Base-by-base conservation (phyloP, 2,797 vertebrate species). In the Bradypus variegatus region DNA sequence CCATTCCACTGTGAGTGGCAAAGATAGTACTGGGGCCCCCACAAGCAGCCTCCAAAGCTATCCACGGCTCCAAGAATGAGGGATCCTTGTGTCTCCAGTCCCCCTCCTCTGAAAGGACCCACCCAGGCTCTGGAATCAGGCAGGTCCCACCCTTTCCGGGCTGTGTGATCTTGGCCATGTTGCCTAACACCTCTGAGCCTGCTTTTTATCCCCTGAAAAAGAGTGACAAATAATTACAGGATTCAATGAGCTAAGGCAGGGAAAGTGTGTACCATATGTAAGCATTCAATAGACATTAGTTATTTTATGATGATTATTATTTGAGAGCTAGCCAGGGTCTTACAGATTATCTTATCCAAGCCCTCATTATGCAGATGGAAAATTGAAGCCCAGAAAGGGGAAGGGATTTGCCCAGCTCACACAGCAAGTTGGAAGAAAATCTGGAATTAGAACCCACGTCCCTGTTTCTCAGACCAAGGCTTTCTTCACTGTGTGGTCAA, bases 1-100 rank as follows among this genome's bases (percentile, higher is more conserved):
- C 69, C 27, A 27, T 36, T 72, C 73, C 58, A 6, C n/a, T 0
- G 6, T 19, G 16, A 67, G 23, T 14, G 2, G 18, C 0, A 0
- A 86, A 83, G 53, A n/a, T 5, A 16, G 41, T 8, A 1, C 69
- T 1, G 23, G 73, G 36, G 31, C 33, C 77, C 45, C 3, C 48
- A 50, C 31, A 29, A 55, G 79, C 85, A 65, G 65, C 33, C 86
- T 79, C 6, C 1, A 75, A 87, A 76, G 55, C 81, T 60, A 21
- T 25, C 25, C 14, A 27, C 13, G 48, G 6, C 67, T 65, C 38
- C 10, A 1, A 45, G 67, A 88, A 60, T 31, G 23, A 93, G 41
- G 31, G 33, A 5, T 3, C 14, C 48, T 21, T 27, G 0, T 15
- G 18, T 41, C 53, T 53, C 31, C 38, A 33, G 10, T 25, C 36